Conservation (phyloP, 2,797 vertebrate species). For the Lacerta viridis region DNA sequence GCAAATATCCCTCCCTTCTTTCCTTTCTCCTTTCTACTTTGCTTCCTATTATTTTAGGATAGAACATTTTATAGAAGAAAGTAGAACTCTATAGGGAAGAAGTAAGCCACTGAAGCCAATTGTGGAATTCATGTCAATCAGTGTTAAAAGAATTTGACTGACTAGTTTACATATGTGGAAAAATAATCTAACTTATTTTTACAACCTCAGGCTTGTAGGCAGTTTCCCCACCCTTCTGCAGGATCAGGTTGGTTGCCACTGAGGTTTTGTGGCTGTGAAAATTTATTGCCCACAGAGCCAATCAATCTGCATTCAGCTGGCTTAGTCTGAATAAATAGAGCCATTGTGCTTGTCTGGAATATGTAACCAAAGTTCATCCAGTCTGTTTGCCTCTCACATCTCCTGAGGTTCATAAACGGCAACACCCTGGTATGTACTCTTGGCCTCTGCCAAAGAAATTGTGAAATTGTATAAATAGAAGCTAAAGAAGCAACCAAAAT, state of each 20-base stretch:
- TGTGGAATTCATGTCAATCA: conserved; percentile 71
- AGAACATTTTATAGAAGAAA: conserved; percentile 69
- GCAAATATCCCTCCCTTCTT: conserved; percentile 45
- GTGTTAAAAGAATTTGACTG: conserved; percentile 72
- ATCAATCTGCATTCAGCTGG: conserved; percentile 82
- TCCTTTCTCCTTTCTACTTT: neutral
- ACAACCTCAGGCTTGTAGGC: conserved; percentile 69
- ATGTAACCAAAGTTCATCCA: conserved; percentile 86
- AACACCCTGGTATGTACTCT: conserved; percentile 86
- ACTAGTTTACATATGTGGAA: conserved; percentile 73
- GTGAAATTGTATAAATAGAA: conserved; percentile 85
- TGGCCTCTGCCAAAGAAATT: conserved; percentile 82
- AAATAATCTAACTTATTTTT: conserved; percentile 79
- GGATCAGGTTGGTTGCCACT: conserved; percentile 79
- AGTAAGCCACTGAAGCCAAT: conserved; percentile 62
- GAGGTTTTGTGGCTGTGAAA: conserved; percentile 84
- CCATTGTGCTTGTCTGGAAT: conserved; percentile 87
- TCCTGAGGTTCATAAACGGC: conserved; percentile 85
- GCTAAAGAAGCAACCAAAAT: conserved; percentile 80
- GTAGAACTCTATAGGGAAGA: conserved; percentile 61
- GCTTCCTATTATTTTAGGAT: conserved; percentile 66
- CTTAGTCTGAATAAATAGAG: conserved; percentile 87
- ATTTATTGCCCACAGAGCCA: conserved; percentile 85
- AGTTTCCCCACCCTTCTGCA: conserved; percentile 49
- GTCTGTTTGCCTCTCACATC: conserved; percentile 83